These are phyloP conservation scores for Rhinoderma darwinii DNA, from an alignment of 2,113 vertebrate species.

Conservation along the genomic window DNA sequence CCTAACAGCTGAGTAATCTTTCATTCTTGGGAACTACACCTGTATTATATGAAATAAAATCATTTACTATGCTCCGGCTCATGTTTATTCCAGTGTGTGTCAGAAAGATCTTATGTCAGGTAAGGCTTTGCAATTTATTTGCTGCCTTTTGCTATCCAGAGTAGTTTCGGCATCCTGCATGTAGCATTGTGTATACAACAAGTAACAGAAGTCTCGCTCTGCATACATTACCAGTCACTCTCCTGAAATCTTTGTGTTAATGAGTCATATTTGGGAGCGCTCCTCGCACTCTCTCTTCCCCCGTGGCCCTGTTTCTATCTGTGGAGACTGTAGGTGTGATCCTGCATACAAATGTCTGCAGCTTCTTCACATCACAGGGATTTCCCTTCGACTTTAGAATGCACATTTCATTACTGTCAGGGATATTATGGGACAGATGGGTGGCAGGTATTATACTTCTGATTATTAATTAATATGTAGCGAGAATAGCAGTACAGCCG, in stretches of 20 bases:
- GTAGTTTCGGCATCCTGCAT: not conserved
- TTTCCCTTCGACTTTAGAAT: slow-evolving; percentile 6
- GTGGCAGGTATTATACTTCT: not conserved
- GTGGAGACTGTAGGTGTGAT: slow-evolving; percentile 22
- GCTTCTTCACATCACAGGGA: slow-evolving; percentile 6
- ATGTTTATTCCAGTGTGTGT: not conserved
- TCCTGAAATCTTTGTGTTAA: not conserved
- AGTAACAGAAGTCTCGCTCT: not conserved
- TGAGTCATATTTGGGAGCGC: not conserved
- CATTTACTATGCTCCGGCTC: not conserved
- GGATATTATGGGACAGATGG: not conserved
- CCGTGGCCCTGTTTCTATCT: slow-evolving; percentile 8
- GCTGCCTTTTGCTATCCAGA: not conserved
- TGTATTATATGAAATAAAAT: not conserved
- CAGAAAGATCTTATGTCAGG: not conserved
- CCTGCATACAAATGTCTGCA: slow-evolving; percentile 34
- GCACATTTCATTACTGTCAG: slow-evolving; percentile 10
- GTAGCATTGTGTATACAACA: not conserved
- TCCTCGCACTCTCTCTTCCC: not conserved
- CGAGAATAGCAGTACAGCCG: not conserved
- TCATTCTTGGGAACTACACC: not conserved
- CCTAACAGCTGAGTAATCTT: not conserved
- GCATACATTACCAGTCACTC: slow-evolving; percentile 15
- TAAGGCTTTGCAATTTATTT: not conserved
- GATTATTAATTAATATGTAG: not conserved